Conservation (phyloP, 2,888 invertebrate species). For the Strigamia crassipes region DNA sequence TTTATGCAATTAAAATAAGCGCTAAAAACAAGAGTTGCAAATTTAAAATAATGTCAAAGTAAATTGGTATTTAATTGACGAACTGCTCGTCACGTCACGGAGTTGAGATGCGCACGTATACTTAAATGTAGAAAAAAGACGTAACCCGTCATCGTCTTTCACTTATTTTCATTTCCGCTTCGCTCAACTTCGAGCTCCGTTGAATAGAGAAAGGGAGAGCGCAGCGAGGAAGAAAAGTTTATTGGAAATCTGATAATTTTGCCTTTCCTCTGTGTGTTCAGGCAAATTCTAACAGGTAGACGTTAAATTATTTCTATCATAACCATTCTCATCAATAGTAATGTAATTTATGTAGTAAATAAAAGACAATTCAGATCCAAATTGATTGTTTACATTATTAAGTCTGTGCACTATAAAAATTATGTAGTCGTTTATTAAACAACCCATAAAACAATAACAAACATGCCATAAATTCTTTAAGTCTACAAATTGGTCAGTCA, state of each 20-base stretch:
- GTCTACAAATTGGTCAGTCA: not conserved
- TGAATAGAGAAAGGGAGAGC: not conserved
- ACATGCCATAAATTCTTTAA: constrained; percentile 27
- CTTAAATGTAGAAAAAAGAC: not conserved
- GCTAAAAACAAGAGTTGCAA: not conserved
- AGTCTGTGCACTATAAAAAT: not conserved
- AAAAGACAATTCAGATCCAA: not conserved
- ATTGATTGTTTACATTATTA: constrained; percentile 23
- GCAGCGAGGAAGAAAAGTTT: not conserved
- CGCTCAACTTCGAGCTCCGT: not conserved
- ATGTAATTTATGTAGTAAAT: constrained; percentile 26
- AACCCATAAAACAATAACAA: constrained; percentile 1
- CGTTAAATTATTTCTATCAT: constrained; percentile 17
- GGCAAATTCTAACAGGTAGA: not conserved
- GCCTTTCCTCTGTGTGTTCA: not conserved
- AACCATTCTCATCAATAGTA: not conserved
- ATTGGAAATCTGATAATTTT: constrained; percentile 30
- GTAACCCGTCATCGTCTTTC: constrained; percentile 5
- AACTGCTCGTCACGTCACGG: not conserved
- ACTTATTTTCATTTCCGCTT: constrained; percentile 17
- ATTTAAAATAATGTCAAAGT: not conserved
- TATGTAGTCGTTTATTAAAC: not conserved
- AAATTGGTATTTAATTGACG: not conserved
- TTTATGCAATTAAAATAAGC: not conserved
- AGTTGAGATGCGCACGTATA: not conserved